Conservation (phyloP, 1,140 invertebrate species). For the Penaeus japonicus region DNA sequence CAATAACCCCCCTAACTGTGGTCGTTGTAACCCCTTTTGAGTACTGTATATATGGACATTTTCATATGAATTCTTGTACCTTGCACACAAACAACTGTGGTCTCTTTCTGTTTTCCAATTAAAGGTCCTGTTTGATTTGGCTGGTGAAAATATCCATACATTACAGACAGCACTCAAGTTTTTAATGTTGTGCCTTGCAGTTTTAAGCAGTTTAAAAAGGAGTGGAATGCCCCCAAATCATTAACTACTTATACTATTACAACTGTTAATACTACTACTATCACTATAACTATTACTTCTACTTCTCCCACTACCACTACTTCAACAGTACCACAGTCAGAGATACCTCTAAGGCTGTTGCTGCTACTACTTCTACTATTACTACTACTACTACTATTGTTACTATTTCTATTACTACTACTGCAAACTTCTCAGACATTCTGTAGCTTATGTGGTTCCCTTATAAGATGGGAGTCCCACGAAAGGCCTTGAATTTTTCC, state of each 20-base stretch:
- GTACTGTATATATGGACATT: constrained; percentile 55
- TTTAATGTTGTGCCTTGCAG: constrained; percentile 53
- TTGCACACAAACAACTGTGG: neutral
- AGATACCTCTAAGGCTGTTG: neutral
- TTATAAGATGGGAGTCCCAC: constrained; percentile 25
- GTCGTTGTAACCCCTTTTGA: constrained; percentile 51
- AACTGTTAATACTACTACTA: neutral
- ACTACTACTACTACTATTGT: neutral
- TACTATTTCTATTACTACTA: constrained; percentile 11
- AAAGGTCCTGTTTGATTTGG: neutral
- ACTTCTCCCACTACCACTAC: neutral
- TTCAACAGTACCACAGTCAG: neutral
- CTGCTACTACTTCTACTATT: neutral
- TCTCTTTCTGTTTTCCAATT: neutral
- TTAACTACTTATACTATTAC: neutral
- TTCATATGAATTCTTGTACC: constrained; percentile 24
- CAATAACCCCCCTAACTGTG: constrained; percentile 53
- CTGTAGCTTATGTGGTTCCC: neutral
- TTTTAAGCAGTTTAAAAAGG: constrained; percentile 42
- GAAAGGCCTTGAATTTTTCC: constrained; percentile 34
- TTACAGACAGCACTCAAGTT: constrained; percentile 52
- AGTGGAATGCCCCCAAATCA: constrained; percentile 54
- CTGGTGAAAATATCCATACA: constrained; percentile 52
- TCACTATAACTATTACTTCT: neutral
- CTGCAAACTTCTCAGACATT: constrained; percentile 16